Evolutionary conservation across 2,113 vertebrate genomes (phyloP).

Genomic region (Bos indicus): DNA sequence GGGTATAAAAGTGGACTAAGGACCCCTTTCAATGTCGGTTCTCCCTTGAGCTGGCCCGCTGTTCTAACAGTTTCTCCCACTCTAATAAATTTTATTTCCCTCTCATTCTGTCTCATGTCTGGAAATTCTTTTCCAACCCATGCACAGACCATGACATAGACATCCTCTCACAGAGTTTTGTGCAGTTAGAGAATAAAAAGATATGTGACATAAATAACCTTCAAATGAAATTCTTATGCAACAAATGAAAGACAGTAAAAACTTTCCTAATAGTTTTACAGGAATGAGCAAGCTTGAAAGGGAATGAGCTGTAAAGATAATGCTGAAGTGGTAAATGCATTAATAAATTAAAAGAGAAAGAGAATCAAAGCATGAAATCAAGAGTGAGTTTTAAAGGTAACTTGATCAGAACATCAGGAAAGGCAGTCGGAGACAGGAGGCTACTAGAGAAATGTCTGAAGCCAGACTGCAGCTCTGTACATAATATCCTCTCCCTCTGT

Average conservation of each 20-base stretch:
- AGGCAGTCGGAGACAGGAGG: constrained; percentile 69
- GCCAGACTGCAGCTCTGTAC: constrained; percentile 55
- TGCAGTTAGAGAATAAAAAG: neutral
- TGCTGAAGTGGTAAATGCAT: constrained; percentile 67
- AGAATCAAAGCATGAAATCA: constrained; percentile 65
- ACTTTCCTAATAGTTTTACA: neutral
- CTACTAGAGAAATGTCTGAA: constrained; percentile 73
- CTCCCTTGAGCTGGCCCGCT: neutral
- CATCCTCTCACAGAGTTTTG: neutral
- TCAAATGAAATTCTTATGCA: constrained; percentile 20
- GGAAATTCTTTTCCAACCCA: neutral
- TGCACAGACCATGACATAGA: neutral
- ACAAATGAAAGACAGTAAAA: neutral
- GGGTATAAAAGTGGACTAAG: neutral
- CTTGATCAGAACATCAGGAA: constrained; percentile 60
- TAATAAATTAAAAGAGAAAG: constrained; percentile 78
- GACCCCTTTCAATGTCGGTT: neutral
- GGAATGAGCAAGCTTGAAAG: neutral
- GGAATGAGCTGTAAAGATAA: constrained; percentile 58
- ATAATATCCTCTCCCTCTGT: neutral
- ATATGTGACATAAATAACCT: neutral
- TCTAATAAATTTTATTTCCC: neutral
- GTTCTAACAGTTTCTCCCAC: neutral
- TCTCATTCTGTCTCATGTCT: neutral
- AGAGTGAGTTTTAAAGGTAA: constrained; percentile 75